Evolutionary conservation across 53 echinoderm and acorn worm genomes (phyloP).

Genomic region (Glandiceps talaboti): DNA sequence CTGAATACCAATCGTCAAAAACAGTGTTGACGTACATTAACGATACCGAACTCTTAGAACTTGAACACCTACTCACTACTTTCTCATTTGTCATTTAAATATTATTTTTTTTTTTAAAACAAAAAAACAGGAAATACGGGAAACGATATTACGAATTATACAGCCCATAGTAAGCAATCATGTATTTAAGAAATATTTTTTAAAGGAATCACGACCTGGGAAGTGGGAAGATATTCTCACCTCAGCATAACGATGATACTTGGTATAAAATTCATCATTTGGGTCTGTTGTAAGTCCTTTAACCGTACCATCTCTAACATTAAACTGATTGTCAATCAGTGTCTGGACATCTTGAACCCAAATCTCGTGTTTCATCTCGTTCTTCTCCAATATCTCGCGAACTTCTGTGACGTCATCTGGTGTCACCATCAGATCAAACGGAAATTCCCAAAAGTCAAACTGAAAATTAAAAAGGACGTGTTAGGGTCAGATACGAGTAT

Average conservation of each 20-base stretch:
- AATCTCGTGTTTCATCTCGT: conserved; percentile 7
- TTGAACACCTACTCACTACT: no score
- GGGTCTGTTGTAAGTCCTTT: background rate
- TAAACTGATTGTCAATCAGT: conserved; percentile 9
- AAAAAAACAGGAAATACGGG: no score
- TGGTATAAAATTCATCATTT: conserved; percentile 22
- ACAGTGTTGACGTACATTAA: no score
- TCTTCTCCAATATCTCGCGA: conserved; percentile 11
- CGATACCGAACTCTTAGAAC: no score
- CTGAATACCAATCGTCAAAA: no score
- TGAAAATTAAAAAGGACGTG: conserved; percentile 10
- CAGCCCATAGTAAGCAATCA: no score
- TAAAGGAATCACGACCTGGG: no score
- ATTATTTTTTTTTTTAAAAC: no score
- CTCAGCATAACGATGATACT: conserved; percentile 63
- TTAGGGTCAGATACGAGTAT: no score
- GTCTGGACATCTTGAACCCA: conserved; percentile 16
- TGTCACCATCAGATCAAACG: conserved; percentile 54
- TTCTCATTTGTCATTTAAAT: no score
- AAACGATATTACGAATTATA: no score
- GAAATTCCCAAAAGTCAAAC: conserved; percentile 60
- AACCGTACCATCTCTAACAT: background rate
- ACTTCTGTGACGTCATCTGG: conserved; percentile 33
- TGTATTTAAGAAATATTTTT: no score
- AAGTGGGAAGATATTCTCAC: conserved; percentile 13